These are phyloP conservation scores for Xylocampa areola DNA, from an alignment of 2,888 invertebrate genomes.

Conservation along the genomic window DNA sequence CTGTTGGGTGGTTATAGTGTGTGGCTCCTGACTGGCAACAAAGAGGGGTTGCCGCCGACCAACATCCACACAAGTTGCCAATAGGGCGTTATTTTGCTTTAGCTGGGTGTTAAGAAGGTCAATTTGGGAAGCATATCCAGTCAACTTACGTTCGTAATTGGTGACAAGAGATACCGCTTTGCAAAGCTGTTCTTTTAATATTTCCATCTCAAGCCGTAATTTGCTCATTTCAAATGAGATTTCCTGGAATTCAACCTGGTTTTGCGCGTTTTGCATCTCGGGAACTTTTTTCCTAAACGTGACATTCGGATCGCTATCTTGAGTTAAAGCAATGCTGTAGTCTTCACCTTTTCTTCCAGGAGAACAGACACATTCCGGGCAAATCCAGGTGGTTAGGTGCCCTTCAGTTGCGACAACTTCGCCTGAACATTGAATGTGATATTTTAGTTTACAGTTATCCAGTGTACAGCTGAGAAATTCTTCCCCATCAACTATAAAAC, in stretches of 20 bases:
- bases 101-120: conserved; percentile 7
- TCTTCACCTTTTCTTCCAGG: neutral
- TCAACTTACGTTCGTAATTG: conserved; percentile 2
- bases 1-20: neutral
- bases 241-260: conserved; percentile 7
- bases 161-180: conserved; percentile 2
- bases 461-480: too few species aligned
- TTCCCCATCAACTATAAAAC: too few species aligned
- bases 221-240: conserved; percentile 6
- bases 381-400: too few species aligned
- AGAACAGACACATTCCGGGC: conserved; percentile 1
- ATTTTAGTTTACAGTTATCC: too few species aligned
- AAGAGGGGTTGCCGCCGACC: neutral
- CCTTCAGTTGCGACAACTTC: too few species aligned
- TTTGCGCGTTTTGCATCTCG: neutral
- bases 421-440: too few species aligned
- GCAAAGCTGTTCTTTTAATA: neutral
- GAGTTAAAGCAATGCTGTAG: too few species aligned
- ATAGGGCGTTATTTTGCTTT: neutral
- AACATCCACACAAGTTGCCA: neutral
- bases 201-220: conserved; percentile 1
- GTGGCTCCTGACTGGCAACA: too few species aligned
- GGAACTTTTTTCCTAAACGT: conserved; percentile 4
- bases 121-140: conserved; percentile 5
- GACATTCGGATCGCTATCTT: neutral